A percentile compares a stretch with the other conserved stretches of the same genome.
These are phyloP conservation scores for Antheraea yamamai DNA, from an alignment of 2,888 invertebrate species.

Conservation along the genomic window DNA sequence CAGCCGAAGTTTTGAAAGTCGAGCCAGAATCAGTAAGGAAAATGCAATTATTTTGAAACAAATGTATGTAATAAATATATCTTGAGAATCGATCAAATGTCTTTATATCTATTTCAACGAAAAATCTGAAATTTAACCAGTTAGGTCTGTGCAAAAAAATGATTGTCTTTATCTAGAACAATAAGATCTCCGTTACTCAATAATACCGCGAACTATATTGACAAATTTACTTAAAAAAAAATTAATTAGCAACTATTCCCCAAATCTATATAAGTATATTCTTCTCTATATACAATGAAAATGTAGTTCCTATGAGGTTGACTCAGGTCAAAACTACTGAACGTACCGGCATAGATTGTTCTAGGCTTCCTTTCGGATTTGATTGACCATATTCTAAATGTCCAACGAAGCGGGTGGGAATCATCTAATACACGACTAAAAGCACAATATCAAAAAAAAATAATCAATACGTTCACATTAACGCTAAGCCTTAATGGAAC, in stretches of 20 bases:
- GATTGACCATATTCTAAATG: no score
- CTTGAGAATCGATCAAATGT: neutral
- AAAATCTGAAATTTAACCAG: neutral
- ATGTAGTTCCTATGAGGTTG: no score
- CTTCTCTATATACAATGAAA: no score
- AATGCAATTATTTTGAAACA: neutral
- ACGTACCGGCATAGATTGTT: no score
- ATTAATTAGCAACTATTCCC: constrained; percentile 25
- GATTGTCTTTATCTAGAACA: neutral
- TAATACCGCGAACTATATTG: constrained; percentile 2
- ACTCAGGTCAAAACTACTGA: no score
- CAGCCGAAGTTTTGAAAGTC: constrained; percentile 25
- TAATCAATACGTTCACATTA: constrained; percentile 51
- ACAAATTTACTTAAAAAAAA: neutral
- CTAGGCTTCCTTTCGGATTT: no score
- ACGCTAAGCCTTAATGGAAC: constrained; percentile 61
- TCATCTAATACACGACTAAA: constrained; percentile 36
- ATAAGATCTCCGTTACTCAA: neutral
- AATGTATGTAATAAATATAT: neutral
- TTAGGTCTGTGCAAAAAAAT: no score
- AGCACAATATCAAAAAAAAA: constrained; percentile 52
- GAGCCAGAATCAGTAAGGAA: neutral
- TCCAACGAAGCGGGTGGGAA: no score
- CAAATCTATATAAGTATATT: constrained; percentile 14
- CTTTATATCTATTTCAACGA: neutral